Conservation (phyloP, 1,140 invertebrate genomes). For the Pseudachorutes palmiensis region DNA sequence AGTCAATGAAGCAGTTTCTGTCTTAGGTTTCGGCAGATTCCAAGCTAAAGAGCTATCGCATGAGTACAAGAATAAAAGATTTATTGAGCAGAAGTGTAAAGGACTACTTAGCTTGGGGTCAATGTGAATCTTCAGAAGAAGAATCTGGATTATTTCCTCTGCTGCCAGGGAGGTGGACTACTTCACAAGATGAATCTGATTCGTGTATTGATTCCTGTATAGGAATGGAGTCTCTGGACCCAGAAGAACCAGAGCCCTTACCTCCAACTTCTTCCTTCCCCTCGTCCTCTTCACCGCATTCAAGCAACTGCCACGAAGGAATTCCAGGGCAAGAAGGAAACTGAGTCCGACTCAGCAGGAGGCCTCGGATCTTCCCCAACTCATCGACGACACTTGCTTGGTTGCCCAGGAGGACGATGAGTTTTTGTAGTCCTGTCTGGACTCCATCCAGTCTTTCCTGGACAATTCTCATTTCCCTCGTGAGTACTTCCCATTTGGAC, state of each 20-base stretch:
- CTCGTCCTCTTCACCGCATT: constrained; percentile 4
- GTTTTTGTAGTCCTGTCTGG: background rate
- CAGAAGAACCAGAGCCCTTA: background rate
- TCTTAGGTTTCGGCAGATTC: too few relatives aligned
- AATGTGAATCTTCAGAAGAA: too few relatives aligned
- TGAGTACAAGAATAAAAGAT: too few relatives aligned
- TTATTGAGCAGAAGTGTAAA: too few relatives aligned
- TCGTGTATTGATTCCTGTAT: too few relatives aligned
- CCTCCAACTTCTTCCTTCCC: background rate
- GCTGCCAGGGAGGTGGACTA: too few relatives aligned
- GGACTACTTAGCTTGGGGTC: too few relatives aligned
- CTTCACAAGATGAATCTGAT: background rate
- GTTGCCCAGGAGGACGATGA: background rate
- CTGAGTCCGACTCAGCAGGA: constrained; percentile 30
- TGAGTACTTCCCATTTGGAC: constrained; percentile 30
- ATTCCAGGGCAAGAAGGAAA: constrained; percentile 35
- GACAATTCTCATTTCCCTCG: constrained; percentile 27
- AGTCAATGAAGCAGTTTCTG: too few relatives aligned
- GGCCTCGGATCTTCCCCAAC: constrained; percentile 27
- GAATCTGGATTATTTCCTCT: too few relatives aligned
- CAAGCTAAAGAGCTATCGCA: too few relatives aligned
- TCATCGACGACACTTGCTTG: constrained; percentile 30
- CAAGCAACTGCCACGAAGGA: constrained; percentile 36
- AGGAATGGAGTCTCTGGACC: background rate
- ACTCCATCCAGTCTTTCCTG: background rate